Conservation (phyloP, 53 echinoderm and acorn worm genomes). For the Stichopus horrens region DNA sequence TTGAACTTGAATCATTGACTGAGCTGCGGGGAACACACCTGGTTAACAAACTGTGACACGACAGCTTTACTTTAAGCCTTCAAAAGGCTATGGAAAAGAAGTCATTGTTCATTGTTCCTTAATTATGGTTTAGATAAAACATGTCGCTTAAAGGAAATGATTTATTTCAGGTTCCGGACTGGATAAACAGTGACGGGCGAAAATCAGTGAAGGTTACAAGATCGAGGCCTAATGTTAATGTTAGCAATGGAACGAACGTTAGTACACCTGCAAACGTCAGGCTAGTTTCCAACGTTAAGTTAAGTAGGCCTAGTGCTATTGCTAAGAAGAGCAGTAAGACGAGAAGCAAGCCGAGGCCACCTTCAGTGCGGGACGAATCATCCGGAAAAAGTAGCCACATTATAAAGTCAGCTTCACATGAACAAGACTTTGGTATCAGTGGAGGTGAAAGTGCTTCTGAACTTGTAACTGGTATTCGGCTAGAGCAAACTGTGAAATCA, state of each 20-base stretch:
- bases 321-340: neutral
- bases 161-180: conserved; percentile 21
- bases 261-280: neutral
- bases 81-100: too few relatives aligned
- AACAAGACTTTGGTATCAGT: neutral
- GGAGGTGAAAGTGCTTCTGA: neutral
- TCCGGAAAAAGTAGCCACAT: neutral
- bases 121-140: neutral
- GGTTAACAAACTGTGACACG: too few relatives aligned
- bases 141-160: conserved; percentile 22
- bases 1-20: too few relatives aligned
- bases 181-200: conserved; percentile 14
- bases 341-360: neutral
- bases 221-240: neutral
- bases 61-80: too few relatives aligned
- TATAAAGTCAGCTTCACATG: neutral
- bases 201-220: neutral
- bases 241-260: neutral
- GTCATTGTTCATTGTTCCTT: too few relatives aligned
- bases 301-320: neutral
- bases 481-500: neutral
- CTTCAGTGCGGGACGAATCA: neutral
- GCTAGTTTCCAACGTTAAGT: neutral
- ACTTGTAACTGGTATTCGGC: too few relatives aligned
- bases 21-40: too few relatives aligned